Base-by-base conservation (phyloP, 2,797 vertebrate species). In the Odontamblyopus lacepedii region DNA sequence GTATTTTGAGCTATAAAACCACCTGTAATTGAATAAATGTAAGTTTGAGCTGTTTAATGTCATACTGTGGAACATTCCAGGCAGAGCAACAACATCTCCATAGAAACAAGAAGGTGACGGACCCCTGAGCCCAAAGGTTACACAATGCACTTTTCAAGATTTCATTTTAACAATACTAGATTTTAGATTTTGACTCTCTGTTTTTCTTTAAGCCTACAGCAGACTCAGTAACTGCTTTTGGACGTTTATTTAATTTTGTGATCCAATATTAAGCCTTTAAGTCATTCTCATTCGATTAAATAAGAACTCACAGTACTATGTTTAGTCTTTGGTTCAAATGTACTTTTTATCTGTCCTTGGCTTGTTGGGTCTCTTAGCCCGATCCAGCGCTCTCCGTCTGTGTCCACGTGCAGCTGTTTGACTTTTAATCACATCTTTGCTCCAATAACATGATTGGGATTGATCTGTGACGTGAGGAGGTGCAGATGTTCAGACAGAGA, bases 401-500 rank as follows among this genome's bases (percentile, higher is more conserved):
- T 41, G 32, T 38, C 73, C 66, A 18, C 56, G 15, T 64, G 65
- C 79, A 80, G 74, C 72, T 68, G 70, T 70, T 79, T 75, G 69
- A 16, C 61, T 41, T 69, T 72, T 70, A 23, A 75, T 82, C 59
- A 23, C 72, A 80, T 77, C 73, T 70, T 6, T 19, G 32, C 60
- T 80, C 72, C 74, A 74, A 73, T 81, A 84, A 71, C 63, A 64
- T 2, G 77, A 59, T 61, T 59, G 38, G 16, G 32, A 57, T 74
- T 77, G 67, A 78, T 77, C 51, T 27, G 69, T 75, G 67, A 70
- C 74, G 70, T 82, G 16, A 61, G 19, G 63, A 74, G 63, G 72
- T 85, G 69, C 85, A 88, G 86, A 90, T 91, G 88, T 80, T 81
- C 70, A 75, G 71, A 73, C 67, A 56, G 72, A 73, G 82, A 74